Base-by-base conservation (phyloP, 2,797 vertebrate species). In the Brachyalestes nurse region DNA sequence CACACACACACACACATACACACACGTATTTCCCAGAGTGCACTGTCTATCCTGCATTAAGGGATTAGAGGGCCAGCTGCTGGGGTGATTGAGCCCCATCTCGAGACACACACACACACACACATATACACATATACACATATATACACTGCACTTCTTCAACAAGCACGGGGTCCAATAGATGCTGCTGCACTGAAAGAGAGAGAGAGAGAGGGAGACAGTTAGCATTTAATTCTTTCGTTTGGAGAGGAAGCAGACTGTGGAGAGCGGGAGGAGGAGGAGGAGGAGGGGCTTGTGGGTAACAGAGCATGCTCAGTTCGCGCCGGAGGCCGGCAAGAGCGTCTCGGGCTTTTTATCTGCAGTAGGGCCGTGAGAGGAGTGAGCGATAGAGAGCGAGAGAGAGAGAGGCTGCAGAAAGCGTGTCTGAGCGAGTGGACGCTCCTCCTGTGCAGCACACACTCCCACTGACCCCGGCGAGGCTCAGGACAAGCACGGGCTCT, bases 61-160 rank as follows among this genome's bases (percentile, higher is more conserved):
- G 86, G 89, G 93, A 93, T 93, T 94, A 93, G 78, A 88, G 66
- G 77, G 25, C 84, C 91, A 93, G 90, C 92, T 87, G 91, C 91
- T 83, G 86, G 84, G 82, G 84, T 85, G 87, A 87, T 80, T 88
- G 86, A 88, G 79, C n/a, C 71, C 75, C 79, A 78, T 82, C 80
- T 19, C 74, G 80, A 66, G 12, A 49, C 70, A 71, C 61, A 72
- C 76, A 67, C n/a, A n/a, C n/a, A n/a, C n/a, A n/a, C n/a, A n/a
- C n/a, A n/a, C n/a, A n/a, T n/a, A n/a, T n/a, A n/a, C n/a, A n/a
- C n/a, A n/a, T n/a, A n/a, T n/a, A n/a, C n/a, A n/a, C n/a, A n/a
- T n/a, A n/a, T n/a, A n/a, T n/a, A n/a, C n/a, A n/a, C n/a, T n/a
- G n/a, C n/a, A n/a, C n/a, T n/a, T n/a, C n/a, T n/a, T n/a, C 67